Percentiles rank a stretch among this genome's conserved stretches.
These are phyloP conservation scores for Microtus montanus DNA, from an alignment of 2,113 vertebrate genomes.

Conservation along the genomic window DNA sequence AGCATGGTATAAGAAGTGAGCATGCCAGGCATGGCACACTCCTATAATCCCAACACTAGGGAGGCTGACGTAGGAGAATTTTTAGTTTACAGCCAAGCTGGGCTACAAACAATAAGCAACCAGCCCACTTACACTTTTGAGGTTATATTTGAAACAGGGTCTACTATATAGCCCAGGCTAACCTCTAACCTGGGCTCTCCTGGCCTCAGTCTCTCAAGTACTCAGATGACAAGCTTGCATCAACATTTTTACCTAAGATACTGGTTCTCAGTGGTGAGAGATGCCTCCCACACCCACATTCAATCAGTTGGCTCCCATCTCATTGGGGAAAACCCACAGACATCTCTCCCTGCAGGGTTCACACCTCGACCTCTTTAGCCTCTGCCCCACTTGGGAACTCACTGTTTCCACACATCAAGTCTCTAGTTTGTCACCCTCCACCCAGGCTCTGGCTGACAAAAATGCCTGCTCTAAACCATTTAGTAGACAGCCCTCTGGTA, in stretches of 20 bases:
- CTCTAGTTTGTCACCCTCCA: background rate
- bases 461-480: background rate
- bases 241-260: background rate
- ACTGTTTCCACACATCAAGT: background rate
- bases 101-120: background rate
- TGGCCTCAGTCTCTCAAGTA: background rate
- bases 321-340: background rate
- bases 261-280: slow-evolving; percentile 8
- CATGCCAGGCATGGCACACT: no score
- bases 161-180: background rate
- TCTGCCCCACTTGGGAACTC: background rate
- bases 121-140: background rate
- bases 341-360: background rate
- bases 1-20: background rate
- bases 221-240: background rate
- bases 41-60: background rate
- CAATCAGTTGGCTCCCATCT: background rate
- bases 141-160: background rate
- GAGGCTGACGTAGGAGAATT: background rate
- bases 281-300: background rate
- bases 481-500: background rate
- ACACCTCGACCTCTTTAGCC: background rate
- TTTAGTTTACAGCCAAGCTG: background rate
- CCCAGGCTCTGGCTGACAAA: background rate
- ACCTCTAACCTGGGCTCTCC: background rate